A percentile compares a stretch with the other conserved stretches of the same genome.
Conservation (phyloP, 2,797 vertebrate species). For the Paguma larvata region DNA sequence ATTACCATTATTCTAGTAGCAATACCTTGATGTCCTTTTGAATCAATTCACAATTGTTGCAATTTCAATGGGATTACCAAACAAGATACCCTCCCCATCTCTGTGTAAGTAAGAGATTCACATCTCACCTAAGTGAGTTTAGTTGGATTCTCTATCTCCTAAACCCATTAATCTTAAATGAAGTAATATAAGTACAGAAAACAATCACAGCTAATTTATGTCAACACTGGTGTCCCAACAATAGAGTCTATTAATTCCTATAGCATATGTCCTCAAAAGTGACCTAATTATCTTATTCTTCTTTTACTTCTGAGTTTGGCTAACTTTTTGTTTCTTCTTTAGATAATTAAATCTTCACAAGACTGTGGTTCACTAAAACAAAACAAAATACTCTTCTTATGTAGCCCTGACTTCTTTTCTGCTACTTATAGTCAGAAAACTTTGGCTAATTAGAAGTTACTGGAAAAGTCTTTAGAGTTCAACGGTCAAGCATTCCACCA, state of each 20-base stretch:
- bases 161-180: neutral
- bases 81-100: neutral
- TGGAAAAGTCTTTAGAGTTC: neutral
- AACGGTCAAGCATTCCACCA: neutral
- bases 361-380: neutral
- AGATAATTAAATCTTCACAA: neutral
- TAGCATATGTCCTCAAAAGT: neutral
- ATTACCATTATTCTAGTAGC: neutral
- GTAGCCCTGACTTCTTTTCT: neutral
- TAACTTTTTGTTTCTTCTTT: slow-evolving; percentile 12
- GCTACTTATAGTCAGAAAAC: neutral
- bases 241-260: neutral
- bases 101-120: neutral
- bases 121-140: neutral
- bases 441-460: neutral
- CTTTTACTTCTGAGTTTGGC: neutral
- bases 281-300: neutral
- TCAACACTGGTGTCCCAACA: neutral
- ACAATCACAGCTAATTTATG: neutral
- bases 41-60: neutral
- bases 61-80: neutral
- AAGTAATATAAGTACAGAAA: neutral
- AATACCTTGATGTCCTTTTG: neutral
- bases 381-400: neutral
- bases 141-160: neutral